phyloP scores from a whole-genome alignment of 2,797 vertebrate species.

The Labeo calbasu region DNA sequence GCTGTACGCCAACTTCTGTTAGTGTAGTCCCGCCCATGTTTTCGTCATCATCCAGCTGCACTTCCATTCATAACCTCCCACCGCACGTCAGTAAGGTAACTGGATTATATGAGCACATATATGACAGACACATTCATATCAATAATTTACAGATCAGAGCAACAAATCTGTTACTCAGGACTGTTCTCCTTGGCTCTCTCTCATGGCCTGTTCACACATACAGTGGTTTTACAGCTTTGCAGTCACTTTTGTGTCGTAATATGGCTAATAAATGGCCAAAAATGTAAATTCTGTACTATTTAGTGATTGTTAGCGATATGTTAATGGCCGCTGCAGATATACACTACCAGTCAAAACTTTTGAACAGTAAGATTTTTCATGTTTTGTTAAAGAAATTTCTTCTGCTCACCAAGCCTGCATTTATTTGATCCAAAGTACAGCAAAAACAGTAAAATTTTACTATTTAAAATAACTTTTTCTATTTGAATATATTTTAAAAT shows the following conservation, averaged over 20 bases:
- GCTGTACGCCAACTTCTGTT: neutral
- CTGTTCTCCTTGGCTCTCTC: neutral
- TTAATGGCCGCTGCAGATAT: too few relatives aligned
- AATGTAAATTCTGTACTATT: neutral
- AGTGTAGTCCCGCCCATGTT: neutral
- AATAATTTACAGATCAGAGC: slow-evolving; percentile 34
- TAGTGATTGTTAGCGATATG: too few relatives aligned
- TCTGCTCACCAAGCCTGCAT: too few relatives aligned
- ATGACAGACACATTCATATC: slow-evolving; percentile 59
- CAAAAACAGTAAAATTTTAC: too few relatives aligned
- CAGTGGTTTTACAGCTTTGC: neutral
- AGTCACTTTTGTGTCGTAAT: too few relatives aligned
- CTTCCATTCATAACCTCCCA: neutral
- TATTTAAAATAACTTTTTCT: too few relatives aligned
- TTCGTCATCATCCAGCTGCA: slow-evolving; percentile 35
- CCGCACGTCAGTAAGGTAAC: neutral
- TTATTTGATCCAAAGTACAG: too few relatives aligned
- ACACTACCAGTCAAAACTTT: too few relatives aligned
- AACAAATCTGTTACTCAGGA: neutral
- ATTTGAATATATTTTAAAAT: too few relatives aligned
- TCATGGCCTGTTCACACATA: neutral
- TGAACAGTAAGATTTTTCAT: too few relatives aligned
- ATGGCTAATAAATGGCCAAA: neutral
- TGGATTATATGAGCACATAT: slow-evolving; percentile 40
- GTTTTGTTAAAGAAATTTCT: too few relatives aligned